phyloP scores from a whole-genome alignment of 1,140 invertebrate species.

The Oryzaephilus surinamensis region DNA sequence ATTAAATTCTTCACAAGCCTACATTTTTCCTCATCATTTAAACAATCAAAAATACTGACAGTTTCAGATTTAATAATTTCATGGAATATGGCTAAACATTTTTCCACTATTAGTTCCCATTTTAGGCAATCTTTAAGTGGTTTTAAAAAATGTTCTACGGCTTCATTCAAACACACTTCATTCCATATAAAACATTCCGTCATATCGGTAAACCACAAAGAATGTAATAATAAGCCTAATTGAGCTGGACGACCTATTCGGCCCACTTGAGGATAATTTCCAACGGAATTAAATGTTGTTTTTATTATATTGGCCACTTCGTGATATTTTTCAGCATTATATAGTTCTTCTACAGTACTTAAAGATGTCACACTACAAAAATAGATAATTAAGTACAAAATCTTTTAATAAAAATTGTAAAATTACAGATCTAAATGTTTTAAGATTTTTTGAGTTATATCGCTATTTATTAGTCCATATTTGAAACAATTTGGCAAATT shows the following conservation, averaged over 20 bases:
- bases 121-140: slow-evolving; percentile 34
- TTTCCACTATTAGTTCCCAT: slow-evolving; percentile 54
- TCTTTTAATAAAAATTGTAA: background rate
- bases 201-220: slow-evolving; percentile 49
- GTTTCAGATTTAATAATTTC: slow-evolving; percentile 51
- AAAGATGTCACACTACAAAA: slow-evolving; percentile 43
- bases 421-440: slow-evolving; percentile 40
- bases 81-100: slow-evolving; percentile 56
- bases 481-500: slow-evolving; percentile 42
- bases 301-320: slow-evolving; percentile 53
- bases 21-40: slow-evolving; percentile 41
- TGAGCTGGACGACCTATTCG: slow-evolving; percentile 42
- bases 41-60: slow-evolving; percentile 37
- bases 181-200: slow-evolving; percentile 66
- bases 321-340: slow-evolving; percentile 49
- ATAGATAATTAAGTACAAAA: background rate
- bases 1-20: slow-evolving; percentile 66
- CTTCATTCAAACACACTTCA: slow-evolving; percentile 53
- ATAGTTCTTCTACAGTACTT: slow-evolving; percentile 45
- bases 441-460: slow-evolving; percentile 39
- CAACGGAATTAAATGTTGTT: slow-evolving; percentile 38
- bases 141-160: slow-evolving; percentile 38
- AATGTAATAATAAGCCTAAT: slow-evolving; percentile 55
- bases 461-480: slow-evolving; percentile 37
- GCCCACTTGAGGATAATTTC: slow-evolving; percentile 33